Conservation (phyloP, 1,140 invertebrate species). For the Habropoda laboriosa region DNA sequence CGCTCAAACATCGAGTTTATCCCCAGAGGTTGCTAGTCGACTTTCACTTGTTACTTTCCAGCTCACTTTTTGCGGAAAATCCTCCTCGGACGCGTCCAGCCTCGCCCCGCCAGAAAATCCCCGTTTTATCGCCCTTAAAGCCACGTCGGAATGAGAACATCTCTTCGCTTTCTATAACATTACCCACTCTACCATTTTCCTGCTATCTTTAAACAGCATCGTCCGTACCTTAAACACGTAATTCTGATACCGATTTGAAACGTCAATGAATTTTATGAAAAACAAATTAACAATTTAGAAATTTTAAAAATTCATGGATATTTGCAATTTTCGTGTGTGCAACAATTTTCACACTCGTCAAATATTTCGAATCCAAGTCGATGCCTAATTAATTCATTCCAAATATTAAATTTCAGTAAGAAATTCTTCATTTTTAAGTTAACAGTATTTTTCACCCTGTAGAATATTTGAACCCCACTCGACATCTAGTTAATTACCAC, state of each 20-base stretch:
- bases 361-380: too few relatives aligned
- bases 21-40: neutral
- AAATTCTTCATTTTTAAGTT: too few relatives aligned
- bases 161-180: neutral
- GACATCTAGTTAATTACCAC: too few relatives aligned
- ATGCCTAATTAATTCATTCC: too few relatives aligned
- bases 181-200: neutral
- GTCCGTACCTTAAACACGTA: neutral
- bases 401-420: too few relatives aligned
- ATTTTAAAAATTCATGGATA: too few relatives aligned
- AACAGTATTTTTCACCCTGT: too few relatives aligned
- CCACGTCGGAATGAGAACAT: neutral
- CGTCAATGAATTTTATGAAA: neutral
- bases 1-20: neutral
- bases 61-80: neutral
- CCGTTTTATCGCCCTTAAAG: constrained; percentile 19
- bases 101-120: neutral
- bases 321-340: too few relatives aligned
- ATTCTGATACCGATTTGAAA: neutral
- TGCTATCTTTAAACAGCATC: neutral
- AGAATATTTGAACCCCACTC: too few relatives aligned
- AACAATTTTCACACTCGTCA: too few relatives aligned
- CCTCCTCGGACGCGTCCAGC: neutral
- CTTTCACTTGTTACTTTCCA: neutral
- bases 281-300: neutral